These are phyloP conservation scores for Heliconius erato DNA, from an alignment of 2,888 invertebrate species.

Conservation along the genomic window DNA sequence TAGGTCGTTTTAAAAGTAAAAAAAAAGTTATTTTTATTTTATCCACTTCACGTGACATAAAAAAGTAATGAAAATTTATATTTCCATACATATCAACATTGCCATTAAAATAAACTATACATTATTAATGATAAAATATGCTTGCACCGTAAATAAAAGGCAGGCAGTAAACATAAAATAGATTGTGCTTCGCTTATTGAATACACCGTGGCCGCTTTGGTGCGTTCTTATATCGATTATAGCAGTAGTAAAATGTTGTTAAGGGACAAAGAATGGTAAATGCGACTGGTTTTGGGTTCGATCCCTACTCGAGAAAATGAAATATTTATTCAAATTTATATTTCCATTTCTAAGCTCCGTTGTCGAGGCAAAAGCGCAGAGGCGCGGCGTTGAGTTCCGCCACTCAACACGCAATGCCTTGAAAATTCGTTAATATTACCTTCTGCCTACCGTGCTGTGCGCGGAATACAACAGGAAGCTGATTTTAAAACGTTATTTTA, in stretches of 20 bases:
- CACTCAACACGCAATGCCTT: too few species aligned
- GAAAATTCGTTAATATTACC: too few species aligned
- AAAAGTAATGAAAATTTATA: background rate
- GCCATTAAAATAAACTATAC: slow-evolving; percentile 44
- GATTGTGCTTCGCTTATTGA: slow-evolving; percentile 46
- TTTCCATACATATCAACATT: slow-evolving; percentile 13
- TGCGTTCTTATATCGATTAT: slow-evolving; percentile 27
- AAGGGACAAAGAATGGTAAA: too few species aligned
- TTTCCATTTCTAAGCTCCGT: too few species aligned
- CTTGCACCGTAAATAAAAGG: slow-evolving; percentile 49
- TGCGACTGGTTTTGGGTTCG: too few species aligned
- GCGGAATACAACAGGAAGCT: too few species aligned
- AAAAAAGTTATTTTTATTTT: background rate
- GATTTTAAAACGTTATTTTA: background rate
- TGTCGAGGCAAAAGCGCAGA: too few species aligned
- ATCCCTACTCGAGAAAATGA: too few species aligned
- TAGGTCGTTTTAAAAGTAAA: too few species aligned
- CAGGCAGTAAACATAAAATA: slow-evolving; percentile 46
- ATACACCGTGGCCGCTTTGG: slow-evolving; percentile 23
- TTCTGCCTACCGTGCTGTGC: too few species aligned
- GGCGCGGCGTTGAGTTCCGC: too few species aligned
- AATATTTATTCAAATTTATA: too few species aligned
- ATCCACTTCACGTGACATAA: background rate
- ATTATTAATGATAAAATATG: slow-evolving; percentile 54
- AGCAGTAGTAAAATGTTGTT: background rate